These are phyloP conservation scores for Procambarus virginalis DNA, from an alignment of 1,140 invertebrate species.

Conservation along the genomic window DNA sequence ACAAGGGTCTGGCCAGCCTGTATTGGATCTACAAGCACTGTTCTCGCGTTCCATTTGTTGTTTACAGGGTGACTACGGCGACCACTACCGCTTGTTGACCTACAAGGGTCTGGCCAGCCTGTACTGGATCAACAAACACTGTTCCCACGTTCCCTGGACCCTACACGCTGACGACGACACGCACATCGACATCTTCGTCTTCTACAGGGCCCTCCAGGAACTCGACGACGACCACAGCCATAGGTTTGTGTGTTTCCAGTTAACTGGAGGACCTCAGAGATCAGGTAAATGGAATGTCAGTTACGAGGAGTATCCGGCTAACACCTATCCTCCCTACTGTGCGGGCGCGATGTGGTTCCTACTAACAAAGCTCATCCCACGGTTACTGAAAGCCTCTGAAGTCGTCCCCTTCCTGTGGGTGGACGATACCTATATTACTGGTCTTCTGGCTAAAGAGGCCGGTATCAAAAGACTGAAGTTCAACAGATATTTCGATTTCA, in stretches of 20 bases:
- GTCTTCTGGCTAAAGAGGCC: slow-evolving; percentile 22
- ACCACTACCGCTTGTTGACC: too few species aligned
- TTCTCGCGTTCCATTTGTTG: slow-evolving; percentile 21
- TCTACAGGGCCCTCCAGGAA: background rate
- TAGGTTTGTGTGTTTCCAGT: slow-evolving; percentile 28
- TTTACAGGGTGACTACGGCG: background rate
- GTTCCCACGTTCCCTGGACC: too few species aligned
- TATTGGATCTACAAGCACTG: slow-evolving; percentile 39
- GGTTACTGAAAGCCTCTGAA: slow-evolving; percentile 27
- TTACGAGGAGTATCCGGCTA: slow-evolving; percentile 19
- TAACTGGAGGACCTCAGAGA: slow-evolving; percentile 7
- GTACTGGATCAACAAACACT: too few species aligned
- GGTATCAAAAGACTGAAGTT: slow-evolving; percentile 9
- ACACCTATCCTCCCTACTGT: slow-evolving; percentile 24
- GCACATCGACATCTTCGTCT: slow-evolving; percentile 45
- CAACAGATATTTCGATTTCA: slow-evolving; percentile 16
- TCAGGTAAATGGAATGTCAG: slow-evolving; percentile 15
- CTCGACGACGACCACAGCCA: background rate
- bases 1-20: slow-evolving; percentile 32
- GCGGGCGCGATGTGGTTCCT: slow-evolving; percentile 35
- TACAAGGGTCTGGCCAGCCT: background rate
- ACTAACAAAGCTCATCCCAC: slow-evolving; percentile 25
- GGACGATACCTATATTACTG: too few species aligned
- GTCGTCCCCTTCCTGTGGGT: background rate
- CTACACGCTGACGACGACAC: slow-evolving; percentile 28